Conservation (phyloP, 2,888 invertebrate genomes). For the Hypolimnas misippus region DNA sequence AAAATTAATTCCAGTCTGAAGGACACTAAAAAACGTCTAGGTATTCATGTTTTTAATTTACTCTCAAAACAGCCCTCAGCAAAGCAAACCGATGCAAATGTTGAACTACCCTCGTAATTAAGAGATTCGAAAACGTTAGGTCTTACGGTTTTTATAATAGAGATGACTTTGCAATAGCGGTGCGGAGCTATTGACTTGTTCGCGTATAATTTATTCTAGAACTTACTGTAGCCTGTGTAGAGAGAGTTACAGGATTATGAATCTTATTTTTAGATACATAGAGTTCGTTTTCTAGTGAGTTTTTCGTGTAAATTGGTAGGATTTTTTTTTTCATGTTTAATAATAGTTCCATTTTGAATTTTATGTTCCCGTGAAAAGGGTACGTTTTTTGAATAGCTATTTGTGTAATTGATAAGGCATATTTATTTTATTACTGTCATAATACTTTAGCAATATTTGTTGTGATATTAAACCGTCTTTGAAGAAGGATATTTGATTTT, state of each 20-base stretch:
- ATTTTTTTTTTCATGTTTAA: neutral
- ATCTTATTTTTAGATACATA: neutral
- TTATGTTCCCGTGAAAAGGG: neutral
- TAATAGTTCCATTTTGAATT: neutral
- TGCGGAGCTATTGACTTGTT: conserved; percentile 1
- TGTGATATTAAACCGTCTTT: too few species aligned
- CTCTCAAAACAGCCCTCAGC: conserved; percentile 24
- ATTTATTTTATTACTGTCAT: neutral
- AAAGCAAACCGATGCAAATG: conserved; percentile 33
- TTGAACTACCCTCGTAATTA: conserved; percentile 21
- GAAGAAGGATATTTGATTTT: too few species aligned
- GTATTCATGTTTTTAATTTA: conserved; percentile 31
- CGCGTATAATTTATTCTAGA: conserved; percentile 18
- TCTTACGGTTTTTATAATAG: neutral
- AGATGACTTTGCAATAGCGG: conserved; percentile 10
- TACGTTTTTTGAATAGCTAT: neutral
- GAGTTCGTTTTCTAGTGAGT: neutral
- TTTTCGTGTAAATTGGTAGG: conserved; percentile 1
- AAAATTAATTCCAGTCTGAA: conserved; percentile 37
- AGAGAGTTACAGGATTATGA: neutral
- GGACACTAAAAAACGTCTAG: conserved; percentile 27
- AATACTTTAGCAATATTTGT: neutral
- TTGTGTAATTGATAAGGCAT: neutral
- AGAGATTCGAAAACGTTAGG: too few species aligned
- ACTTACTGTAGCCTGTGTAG: neutral